A percentile compares a stretch with the other conserved stretches of the same genome.
Conservation (phyloP, 2,113 vertebrate genomes). For the Clarias gariepinus region DNA sequence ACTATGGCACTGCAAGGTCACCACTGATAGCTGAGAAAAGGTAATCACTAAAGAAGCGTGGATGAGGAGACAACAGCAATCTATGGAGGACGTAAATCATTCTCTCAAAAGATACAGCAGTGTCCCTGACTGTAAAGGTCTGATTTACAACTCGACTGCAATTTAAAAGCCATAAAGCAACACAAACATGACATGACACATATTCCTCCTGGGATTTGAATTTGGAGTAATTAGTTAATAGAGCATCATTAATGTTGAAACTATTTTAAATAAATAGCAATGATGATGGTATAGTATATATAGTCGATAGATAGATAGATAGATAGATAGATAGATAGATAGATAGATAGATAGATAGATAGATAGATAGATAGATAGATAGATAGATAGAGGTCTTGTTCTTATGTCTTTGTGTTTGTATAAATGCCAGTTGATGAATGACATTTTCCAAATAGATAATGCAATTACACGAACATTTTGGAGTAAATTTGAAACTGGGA, state of each 20-base stretch:
- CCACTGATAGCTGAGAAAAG: slow-evolving; percentile 61
- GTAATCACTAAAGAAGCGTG: slow-evolving; percentile 46
- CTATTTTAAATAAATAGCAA: neutral
- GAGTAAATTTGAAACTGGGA: neutral
- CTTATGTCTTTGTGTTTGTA: neutral
- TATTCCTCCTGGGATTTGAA: slow-evolving; percentile 54
- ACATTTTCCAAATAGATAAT: neutral
- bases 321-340: too few relatives aligned
- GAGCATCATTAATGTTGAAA: slow-evolving; percentile 32
- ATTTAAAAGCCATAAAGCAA: slow-evolving; percentile 67
- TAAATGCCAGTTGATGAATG: neutral
- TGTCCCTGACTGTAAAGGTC: slow-evolving; percentile 69
- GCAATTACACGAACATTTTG: neutral
- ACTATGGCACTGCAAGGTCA: slow-evolving; percentile 67
- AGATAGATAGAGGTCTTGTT: too few relatives aligned
- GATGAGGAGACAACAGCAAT: slow-evolving; percentile 62
- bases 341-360: too few relatives aligned
- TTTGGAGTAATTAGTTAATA: neutral
- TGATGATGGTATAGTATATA: neutral
- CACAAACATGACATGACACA: slow-evolving; percentile 59
- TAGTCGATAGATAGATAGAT: too few relatives aligned
- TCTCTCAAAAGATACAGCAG: slow-evolving; percentile 61
- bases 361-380: too few relatives aligned
- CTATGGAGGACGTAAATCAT: slow-evolving; percentile 70
- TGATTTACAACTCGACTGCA: slow-evolving; percentile 48